Evolutionary conservation across 2,113 vertebrate species (phyloP).

Genomic region (Progne subis): DNA sequence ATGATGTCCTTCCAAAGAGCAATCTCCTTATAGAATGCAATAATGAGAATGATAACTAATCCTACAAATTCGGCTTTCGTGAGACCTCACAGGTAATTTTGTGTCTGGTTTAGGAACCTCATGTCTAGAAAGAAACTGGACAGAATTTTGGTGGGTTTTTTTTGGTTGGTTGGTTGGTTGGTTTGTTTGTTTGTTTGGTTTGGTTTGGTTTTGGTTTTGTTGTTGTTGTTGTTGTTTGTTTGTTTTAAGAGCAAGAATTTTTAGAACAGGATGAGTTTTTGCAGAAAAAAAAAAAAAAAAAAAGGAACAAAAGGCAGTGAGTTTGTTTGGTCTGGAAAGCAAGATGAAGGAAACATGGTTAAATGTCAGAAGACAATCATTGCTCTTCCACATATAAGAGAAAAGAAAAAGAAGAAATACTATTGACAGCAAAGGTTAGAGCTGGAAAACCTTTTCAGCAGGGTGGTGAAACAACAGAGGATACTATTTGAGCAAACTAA

Average conservation of each 20-base stretch:
- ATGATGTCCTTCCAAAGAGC: neutral
- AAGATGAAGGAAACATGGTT: neutral
- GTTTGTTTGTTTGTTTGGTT: too few relatives aligned
- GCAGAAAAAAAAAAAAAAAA: rapidly evolving
- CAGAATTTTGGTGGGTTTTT: neutral
- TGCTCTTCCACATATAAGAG: neutral
- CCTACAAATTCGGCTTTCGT: neutral
- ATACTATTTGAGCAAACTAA: neutral
- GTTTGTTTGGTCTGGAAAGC: neutral
- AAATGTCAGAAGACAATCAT: neutral
- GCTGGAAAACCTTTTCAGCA: neutral
- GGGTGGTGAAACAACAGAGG: neutral
- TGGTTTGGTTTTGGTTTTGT: too few relatives aligned
- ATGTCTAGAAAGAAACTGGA: neutral
- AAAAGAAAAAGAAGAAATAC: neutral
- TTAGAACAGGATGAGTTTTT: neutral
- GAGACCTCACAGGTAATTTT: neutral
- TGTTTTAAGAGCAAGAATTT: neutral
- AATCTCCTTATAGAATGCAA: neutral
- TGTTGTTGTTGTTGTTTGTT: neutral
- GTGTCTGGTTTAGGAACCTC: neutral
- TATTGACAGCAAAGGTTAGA: neutral
- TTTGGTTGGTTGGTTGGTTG: too few relatives aligned
- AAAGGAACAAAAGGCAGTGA: neutral
- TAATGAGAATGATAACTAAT: neutral